A percentile compares a stretch with the other conserved stretches of the same genome.
phyloP scores from a whole-genome alignment of 2,113 vertebrate genomes.

The Spilogale gracilis region DNA sequence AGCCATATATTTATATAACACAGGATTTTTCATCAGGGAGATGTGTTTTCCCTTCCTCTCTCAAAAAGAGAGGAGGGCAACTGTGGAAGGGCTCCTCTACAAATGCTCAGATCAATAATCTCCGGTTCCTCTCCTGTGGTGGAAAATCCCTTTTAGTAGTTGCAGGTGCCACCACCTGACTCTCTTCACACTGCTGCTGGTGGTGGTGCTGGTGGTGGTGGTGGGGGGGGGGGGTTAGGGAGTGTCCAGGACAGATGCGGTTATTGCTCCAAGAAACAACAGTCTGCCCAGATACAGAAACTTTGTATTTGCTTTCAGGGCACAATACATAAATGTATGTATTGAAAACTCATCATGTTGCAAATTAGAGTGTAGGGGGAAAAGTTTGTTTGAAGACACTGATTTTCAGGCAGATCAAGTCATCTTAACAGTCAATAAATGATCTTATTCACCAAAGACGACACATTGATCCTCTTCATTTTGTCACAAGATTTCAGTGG shows the following conservation, averaged over 20 bases:
- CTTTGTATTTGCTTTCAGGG: background rate
- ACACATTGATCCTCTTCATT: background rate
- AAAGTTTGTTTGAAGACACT: background rate
- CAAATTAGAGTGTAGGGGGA: background rate
- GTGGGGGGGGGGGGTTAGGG: too few relatives aligned
- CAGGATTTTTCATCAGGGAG: background rate
- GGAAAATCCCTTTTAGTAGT: background rate
- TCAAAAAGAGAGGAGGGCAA: background rate
- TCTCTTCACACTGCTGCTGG: background rate
- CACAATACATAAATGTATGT: background rate
- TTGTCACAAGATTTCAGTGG: background rate
- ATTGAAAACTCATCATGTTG: background rate
- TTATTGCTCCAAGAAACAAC: background rate
- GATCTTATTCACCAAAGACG: slow-evolving; percentile 45
- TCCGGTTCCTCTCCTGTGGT: background rate
- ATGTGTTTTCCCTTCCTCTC: background rate
- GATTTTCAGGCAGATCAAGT: slow-evolving; percentile 51
- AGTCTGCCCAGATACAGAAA: background rate
- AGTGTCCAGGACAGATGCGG: background rate
- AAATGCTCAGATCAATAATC: background rate
- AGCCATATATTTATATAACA: background rate
- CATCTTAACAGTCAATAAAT: slow-evolving; percentile 32
- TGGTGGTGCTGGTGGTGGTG: too few relatives aligned
- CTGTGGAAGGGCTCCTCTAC: background rate
- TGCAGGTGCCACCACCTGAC: too few relatives aligned